Evolutionary conservation across 2,113 vertebrate genomes (phyloP).

Genomic region (Rallus limicola): DNA sequence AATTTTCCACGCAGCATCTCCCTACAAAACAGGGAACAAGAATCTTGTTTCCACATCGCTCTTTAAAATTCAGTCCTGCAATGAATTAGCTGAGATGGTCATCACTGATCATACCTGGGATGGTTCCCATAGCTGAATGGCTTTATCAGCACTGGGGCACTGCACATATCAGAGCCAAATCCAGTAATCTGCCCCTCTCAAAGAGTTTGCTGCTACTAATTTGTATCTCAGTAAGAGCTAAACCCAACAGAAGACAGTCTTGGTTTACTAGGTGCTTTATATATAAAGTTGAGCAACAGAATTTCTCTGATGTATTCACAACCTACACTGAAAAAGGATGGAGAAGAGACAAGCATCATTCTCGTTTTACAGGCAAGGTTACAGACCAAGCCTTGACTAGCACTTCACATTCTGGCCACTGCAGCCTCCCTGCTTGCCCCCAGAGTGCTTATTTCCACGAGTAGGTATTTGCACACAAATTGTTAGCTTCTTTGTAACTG

Average conservation of each 20-base stretch:
- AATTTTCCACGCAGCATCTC: not conserved
- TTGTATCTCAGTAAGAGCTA: not conserved
- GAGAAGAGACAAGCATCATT: not conserved
- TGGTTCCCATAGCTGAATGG: not conserved
- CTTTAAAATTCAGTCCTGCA: not conserved
- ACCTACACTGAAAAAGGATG: not conserved
- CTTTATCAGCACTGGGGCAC: not conserved
- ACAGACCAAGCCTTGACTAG: not conserved
- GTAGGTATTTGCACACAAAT: not conserved
- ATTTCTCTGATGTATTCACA: not conserved
- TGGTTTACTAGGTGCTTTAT: not conserved
- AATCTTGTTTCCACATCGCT: fast-evolving
- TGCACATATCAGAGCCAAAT: not conserved
- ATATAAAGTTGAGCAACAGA: not conserved
- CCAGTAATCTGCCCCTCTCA: not conserved
- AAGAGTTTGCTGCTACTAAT: not conserved
- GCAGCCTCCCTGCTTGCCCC: not conserved
- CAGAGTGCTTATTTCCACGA: not conserved
- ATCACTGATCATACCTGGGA: not conserved
- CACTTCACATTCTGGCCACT: not conserved
- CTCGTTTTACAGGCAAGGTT: not conserved
- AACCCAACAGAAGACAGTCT: not conserved
- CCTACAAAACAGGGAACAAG: not conserved
- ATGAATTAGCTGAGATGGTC: not conserved
- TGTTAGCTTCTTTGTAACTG: not conserved